Percentiles rank a stretch among this genome's conserved stretches.
Evolutionary conservation across 2,797 vertebrate species (phyloP).

Genomic region (Phrynocephalus vlangalii): DNA sequence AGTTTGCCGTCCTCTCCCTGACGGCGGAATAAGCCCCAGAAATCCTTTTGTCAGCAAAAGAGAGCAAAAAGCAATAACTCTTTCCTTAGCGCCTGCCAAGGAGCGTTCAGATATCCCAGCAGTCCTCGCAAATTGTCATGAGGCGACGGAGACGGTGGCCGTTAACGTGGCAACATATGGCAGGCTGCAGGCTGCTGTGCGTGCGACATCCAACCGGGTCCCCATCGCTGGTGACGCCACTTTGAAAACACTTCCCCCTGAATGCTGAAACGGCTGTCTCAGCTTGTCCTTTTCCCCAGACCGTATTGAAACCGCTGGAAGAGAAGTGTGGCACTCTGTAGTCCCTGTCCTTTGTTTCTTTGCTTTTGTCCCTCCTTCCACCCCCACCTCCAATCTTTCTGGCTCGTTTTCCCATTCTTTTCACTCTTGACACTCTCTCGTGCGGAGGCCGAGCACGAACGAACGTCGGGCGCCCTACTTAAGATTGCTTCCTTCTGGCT

Average conservation of each 20-base stretch:
- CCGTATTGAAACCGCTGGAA: slow-evolving; percentile 4
- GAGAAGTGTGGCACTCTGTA: neutral
- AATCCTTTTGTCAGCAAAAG: slow-evolving; percentile 41
- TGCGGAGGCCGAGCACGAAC: slow-evolving; percentile 5
- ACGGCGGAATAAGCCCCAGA: neutral
- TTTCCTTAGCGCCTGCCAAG: slow-evolving; percentile 49
- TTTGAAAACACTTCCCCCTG: slow-evolving; percentile 37
- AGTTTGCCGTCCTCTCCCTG: neutral
- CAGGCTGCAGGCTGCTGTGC: slow-evolving; percentile 54
- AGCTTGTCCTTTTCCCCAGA: slow-evolving; percentile 12
- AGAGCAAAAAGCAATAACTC: slow-evolving; percentile 51
- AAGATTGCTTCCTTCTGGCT: neutral
- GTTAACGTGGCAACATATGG: slow-evolving; percentile 56
- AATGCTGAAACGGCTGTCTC: slow-evolving; percentile 42
- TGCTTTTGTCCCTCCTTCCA: neutral
- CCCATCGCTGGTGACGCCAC: neutral
- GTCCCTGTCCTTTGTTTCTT: neutral
- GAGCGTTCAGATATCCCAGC: slow-evolving; percentile 50
- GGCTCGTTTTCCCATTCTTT: neutral
- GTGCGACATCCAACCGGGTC: slow-evolving; percentile 45
- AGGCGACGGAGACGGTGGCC: slow-evolving; percentile 58
- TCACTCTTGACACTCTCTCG: slow-evolving; percentile 29
- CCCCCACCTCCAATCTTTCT: neutral
- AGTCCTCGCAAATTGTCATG: slow-evolving; percentile 46
- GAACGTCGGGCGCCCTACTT: neutral